These are phyloP conservation scores for Myotis daubentonii DNA, from an alignment of 2,797 vertebrate species.

Conservation along the genomic window DNA sequence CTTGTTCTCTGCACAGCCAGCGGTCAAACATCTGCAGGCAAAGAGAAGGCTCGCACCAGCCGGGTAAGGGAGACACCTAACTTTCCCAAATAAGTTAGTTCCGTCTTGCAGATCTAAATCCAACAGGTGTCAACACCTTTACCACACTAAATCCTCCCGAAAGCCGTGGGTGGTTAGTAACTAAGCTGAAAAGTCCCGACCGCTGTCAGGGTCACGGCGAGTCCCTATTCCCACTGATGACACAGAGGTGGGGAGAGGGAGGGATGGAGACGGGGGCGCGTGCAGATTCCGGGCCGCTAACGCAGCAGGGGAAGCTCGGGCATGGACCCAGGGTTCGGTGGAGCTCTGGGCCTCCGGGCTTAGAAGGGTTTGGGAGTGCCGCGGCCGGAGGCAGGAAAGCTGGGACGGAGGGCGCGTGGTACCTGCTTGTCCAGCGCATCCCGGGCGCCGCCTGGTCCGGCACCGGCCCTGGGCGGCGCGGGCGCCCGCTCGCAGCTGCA, in stretches of 20 bases:
- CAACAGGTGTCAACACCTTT: conserved; percentile 76
- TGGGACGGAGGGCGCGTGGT: conserved; percentile 25
- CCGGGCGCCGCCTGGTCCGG: conserved; percentile 84
- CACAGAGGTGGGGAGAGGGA: neutral
- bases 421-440: conserved; percentile 93
- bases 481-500: conserved; percentile 91
- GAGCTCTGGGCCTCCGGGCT: neutral
- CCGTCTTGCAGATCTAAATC: neutral
- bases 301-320: neutral
- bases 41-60: neutral
- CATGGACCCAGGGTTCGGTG: neutral
- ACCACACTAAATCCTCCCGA: neutral
- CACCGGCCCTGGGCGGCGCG: conserved; percentile 80
- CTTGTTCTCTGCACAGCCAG: rapidly evolving
- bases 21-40: neutral
- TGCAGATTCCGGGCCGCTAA: neutral
- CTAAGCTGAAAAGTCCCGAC: neutral
- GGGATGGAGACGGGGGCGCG: neutral
- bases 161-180: neutral
- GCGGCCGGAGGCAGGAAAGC: neutral
- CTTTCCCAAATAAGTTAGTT: conserved; percentile 69
- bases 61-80: neutral
- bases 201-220: neutral
- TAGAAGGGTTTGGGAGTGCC: neutral
- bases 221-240: neutral